A percentile compares a stretch with the other conserved stretches of the same genome.
Conservation (phyloP, 2,797 vertebrate species). For the Acanthornis magna region DNA sequence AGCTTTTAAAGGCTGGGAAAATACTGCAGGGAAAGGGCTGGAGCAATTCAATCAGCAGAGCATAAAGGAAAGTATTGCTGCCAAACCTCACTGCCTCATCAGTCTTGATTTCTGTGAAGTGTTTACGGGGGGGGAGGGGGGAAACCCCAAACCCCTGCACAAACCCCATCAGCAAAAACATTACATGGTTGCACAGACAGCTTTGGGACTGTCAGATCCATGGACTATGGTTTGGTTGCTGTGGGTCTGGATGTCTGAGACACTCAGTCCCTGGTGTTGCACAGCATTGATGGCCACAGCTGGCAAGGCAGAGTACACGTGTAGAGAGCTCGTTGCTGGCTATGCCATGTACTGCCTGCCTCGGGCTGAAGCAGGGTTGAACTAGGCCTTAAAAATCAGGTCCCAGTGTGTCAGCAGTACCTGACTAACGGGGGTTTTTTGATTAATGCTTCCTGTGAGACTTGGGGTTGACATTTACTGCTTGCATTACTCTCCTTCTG, state of each 20-base stretch:
- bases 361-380: background rate
- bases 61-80: background rate
- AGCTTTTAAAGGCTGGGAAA: background rate
- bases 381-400: background rate
- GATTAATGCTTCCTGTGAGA: background rate
- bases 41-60: background rate
- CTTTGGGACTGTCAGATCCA: background rate
- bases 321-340: background rate
- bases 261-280: background rate
- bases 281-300: background rate
- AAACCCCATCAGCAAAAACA: background rate
- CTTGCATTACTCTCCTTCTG: background rate
- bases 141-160: background rate
- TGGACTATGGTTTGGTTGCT: background rate
- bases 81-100: background rate
- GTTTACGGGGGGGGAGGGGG: accelerated
- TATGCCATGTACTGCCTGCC: accelerated
- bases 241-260: background rate
- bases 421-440: background rate
- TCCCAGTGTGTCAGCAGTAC: background rate
- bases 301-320: accelerated
- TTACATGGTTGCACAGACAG: accelerated
- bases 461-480: background rate
- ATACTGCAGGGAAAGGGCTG: background rate
- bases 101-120: background rate